Evolutionary conservation across 2,797 vertebrate genomes (phyloP).

Genomic region (Coregonus ussuriensis): DNA sequence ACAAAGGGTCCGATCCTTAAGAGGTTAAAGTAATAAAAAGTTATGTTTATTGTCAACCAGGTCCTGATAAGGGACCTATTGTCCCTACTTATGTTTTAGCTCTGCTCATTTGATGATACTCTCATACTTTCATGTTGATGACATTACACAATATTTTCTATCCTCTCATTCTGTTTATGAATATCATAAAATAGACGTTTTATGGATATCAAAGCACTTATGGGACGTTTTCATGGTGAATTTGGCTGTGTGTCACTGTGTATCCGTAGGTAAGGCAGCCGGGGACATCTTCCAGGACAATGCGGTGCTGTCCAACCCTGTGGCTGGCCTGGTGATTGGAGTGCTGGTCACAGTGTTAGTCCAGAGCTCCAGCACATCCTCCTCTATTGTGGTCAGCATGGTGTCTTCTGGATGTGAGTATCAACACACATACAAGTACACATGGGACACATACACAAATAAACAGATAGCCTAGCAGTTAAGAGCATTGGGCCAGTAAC

Average conservation of each 20-base stretch:
- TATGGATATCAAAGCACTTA: too few relatives aligned
- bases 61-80: neutral
- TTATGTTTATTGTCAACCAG: neutral
- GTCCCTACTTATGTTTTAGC: neutral
- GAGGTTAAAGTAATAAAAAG: neutral
- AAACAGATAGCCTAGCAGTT: neutral
- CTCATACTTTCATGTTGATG: neutral
- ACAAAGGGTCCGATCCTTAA: too few relatives aligned
- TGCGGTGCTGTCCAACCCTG: constrained; percentile 88
- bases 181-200: too few relatives aligned
- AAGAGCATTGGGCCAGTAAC: too few relatives aligned
- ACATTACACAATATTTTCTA: neutral
- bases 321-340: constrained; percentile 93
- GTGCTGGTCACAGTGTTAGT: constrained; percentile 95
- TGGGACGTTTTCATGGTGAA: neutral
- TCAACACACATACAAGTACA: constrained; percentile 1
- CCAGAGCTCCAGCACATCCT: constrained; percentile 96
- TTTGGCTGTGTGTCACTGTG: constrained; percentile 19
- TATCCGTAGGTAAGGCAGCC: constrained; percentile 85
- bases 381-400: constrained; percentile 98
- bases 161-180: too few relatives aligned
- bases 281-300: constrained; percentile 96
- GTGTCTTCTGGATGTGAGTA: constrained; percentile 92
- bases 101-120: neutral
- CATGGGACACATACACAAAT: neutral